Percentiles rank a stretch among this genome's conserved stretches.
Conservation (phyloP, 1,140 invertebrate genomes). For the Protaetia brevitarsis region DNA sequence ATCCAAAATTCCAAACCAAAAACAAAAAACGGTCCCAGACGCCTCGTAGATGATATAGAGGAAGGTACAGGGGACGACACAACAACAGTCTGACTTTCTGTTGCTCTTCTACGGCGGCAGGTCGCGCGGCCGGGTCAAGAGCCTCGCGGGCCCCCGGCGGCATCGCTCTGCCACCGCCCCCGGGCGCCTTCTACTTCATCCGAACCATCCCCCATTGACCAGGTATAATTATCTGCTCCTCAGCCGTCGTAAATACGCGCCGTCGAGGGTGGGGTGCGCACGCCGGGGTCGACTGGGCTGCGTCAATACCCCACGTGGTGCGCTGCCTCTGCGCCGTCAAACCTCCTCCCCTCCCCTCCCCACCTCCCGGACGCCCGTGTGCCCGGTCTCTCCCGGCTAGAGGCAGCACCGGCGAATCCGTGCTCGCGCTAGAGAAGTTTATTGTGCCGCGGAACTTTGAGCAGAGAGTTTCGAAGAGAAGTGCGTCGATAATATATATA, state of each 20-base stretch:
- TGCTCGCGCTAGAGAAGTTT: slow-evolving; percentile 18
- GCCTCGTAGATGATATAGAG: no score
- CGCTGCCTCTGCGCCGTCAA: slow-evolving; percentile 23
- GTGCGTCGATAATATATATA: no score
- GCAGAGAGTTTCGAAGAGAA: no score
- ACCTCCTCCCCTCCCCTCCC: slow-evolving; percentile 23
- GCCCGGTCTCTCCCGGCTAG: no score
- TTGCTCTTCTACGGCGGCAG: slow-evolving; percentile 1
- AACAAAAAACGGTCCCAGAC: no score
- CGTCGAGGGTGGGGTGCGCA: slow-evolving; percentile 23
- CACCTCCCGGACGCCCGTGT: slow-evolving; percentile 24
- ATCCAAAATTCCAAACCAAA: no score
- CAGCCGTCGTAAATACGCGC: slow-evolving; percentile 28
- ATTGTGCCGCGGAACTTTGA: slow-evolving; percentile 31
- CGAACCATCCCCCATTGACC: slow-evolving; percentile 29
- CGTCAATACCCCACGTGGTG: slow-evolving; percentile 26
- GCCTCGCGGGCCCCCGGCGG: slow-evolving; percentile 15
- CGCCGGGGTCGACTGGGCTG: slow-evolving; percentile 26
- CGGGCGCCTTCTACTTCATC: background rate
- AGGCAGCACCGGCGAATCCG: slow-evolving; percentile 22
- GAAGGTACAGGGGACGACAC: no score
- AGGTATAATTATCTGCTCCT: slow-evolving; percentile 31
- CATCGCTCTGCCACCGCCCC: background rate
- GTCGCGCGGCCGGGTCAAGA: slow-evolving; percentile 24
- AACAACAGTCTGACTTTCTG: no score